Percentiles rank a stretch among this genome's conserved stretches.
These are phyloP conservation scores for Pogoniulus pusillus DNA, from an alignment of 2,797 vertebrate genomes.

Conservation along the genomic window DNA sequence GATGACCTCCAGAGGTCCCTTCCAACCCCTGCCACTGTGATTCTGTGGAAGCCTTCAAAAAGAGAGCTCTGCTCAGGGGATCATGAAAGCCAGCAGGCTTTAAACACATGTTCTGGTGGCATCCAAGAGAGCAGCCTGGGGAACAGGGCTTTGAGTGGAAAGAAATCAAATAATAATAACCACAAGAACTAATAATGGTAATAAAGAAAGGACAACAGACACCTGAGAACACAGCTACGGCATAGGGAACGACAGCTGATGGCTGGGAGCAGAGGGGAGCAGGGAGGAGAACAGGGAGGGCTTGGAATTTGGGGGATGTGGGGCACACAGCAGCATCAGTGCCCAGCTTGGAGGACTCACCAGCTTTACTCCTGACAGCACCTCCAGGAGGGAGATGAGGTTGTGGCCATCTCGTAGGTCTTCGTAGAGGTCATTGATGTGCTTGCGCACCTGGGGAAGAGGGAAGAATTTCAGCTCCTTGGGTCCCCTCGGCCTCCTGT, in stretches of 20 bases:
- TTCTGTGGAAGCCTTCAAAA: background rate
- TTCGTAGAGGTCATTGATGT: conserved; percentile 90
- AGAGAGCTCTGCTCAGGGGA: background rate
- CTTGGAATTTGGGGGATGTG: too few relatives aligned
- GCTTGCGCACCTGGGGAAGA: conserved; percentile 88
- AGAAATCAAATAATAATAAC: background rate
- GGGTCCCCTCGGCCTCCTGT: accelerated
- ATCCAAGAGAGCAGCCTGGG: background rate
- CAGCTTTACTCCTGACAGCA: conserved; percentile 91
- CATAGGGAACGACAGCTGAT: background rate
- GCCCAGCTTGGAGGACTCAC: conserved; percentile 69
- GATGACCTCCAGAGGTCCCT: too few relatives aligned
- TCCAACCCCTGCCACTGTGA: too few relatives aligned
- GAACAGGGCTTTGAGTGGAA: background rate
- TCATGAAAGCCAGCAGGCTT: background rate
- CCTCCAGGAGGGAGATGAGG: conserved; percentile 88
- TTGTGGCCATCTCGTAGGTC: conserved; percentile 89
- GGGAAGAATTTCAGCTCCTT: background rate
- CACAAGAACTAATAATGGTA: background rate
- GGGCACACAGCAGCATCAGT: background rate
- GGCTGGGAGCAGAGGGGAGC: background rate
- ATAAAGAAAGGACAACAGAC: background rate
- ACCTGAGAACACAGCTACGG: background rate
- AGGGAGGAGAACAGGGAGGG: background rate
- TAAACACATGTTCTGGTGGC: background rate